These are phyloP conservation scores for Sebastes goodei DNA, from an alignment of 2,797 vertebrate species.

Conservation along the genomic window DNA sequence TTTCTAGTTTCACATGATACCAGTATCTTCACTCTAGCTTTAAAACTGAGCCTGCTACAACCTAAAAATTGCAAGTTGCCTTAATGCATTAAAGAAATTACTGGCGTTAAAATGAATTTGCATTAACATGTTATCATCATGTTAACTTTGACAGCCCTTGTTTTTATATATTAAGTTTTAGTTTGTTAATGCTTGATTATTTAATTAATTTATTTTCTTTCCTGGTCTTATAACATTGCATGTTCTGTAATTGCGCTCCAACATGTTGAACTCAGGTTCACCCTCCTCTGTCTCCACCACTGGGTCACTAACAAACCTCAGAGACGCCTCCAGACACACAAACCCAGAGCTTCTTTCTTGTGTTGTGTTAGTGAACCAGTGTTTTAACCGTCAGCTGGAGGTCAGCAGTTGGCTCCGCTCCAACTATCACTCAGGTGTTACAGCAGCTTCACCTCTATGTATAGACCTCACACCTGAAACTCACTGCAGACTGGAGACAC, in stretches of 20 bases:
- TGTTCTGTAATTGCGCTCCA: not conserved
- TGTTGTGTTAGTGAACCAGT: not conserved
- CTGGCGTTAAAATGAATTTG: too few species aligned
- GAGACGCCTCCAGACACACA: not conserved
- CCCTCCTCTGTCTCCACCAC: not conserved
- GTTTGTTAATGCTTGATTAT: not conserved
- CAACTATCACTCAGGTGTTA: slow-evolving; percentile 42
- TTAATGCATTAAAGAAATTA: too few species aligned
- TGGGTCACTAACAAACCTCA: not conserved
- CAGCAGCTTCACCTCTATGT: slow-evolving; percentile 37
- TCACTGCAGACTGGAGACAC: not conserved
- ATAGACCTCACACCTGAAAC: slow-evolving; percentile 38
- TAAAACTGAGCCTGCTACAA: too few species aligned
- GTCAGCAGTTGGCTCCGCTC: not conserved
- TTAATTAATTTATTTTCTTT: not conserved
- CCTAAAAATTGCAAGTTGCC: too few species aligned
- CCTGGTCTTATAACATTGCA: not conserved
- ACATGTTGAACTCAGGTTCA: slow-evolving; percentile 2
- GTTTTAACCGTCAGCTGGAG: not conserved
- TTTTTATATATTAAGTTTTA: too few species aligned
- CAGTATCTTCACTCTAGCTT: too few species aligned
- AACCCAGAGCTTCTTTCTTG: not conserved
- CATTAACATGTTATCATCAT: too few species aligned
- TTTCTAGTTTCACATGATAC: too few species aligned
- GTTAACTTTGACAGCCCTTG: too few species aligned